Evolutionary conservation across 1,140 invertebrate genomes (phyloP).

Genomic region (Drosophila malerkotliana): DNA sequence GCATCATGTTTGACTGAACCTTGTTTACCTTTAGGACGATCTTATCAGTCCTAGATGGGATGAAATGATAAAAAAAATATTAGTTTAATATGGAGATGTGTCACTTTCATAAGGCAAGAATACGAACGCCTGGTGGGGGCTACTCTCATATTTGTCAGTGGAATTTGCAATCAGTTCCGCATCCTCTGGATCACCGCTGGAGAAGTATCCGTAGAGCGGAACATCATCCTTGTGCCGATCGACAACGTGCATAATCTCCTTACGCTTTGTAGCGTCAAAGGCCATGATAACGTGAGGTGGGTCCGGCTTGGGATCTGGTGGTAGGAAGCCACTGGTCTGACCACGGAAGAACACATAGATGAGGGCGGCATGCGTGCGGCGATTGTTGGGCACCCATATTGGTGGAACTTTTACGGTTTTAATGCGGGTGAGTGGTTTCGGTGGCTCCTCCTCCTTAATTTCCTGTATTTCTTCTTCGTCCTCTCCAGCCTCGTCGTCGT

Average conservation of each 20-base stretch:
- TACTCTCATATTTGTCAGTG: constrained; percentile 84
- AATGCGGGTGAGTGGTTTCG: constrained; percentile 45
- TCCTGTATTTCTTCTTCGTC: constrained; percentile 56
- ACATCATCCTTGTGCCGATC: constrained; percentile 84
- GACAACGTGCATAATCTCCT: constrained; percentile 85
- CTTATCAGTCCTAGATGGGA: constrained; percentile 85
- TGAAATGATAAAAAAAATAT: background rate
- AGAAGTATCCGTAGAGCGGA: constrained; percentile 86
- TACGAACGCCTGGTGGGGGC: constrained; percentile 26
- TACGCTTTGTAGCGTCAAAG: constrained; percentile 87
- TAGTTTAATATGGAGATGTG: too few species aligned
- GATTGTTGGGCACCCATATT: constrained; percentile 86
- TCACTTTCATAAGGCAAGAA: too few species aligned
- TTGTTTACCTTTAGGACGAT: constrained; percentile 86
- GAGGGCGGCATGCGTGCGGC: constrained; percentile 85
- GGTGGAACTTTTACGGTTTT: constrained; percentile 84
- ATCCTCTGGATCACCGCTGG: constrained; percentile 84
- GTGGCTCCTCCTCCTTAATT: constrained; percentile 45
- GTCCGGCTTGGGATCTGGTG: constrained; percentile 85
- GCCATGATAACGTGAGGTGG: constrained; percentile 86
- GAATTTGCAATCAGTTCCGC: constrained; percentile 85
- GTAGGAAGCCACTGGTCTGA: constrained; percentile 84
- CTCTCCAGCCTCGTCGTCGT: constrained; percentile 34
- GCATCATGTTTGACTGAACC: constrained; percentile 83
- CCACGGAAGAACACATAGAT: constrained; percentile 86